Evolutionary conservation across 2,888 invertebrate species (phyloP).

Genomic region (Andrena flavipes): DNA sequence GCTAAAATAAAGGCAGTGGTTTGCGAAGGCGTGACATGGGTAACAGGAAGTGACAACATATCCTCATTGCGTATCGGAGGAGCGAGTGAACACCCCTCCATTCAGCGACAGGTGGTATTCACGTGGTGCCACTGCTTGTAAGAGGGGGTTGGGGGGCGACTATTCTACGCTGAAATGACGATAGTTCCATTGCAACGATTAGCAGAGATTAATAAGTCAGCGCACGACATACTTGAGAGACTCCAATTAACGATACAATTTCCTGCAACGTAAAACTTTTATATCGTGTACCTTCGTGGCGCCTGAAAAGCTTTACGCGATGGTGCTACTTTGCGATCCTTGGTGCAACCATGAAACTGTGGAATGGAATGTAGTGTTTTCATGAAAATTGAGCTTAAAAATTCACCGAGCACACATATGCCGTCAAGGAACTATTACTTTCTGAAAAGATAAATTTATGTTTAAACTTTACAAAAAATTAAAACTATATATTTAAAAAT

Average conservation of each 20-base stretch:
- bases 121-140: constrained; percentile 13
- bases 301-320: neutral
- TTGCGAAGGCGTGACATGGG: constrained; percentile 54
- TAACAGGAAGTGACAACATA: constrained; percentile 79
- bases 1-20: constrained; percentile 50
- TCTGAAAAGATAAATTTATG: no score
- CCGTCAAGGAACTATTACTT: no score
- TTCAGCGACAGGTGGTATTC: constrained; percentile 49
- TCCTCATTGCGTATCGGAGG: constrained; percentile 53
- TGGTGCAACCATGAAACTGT: no score
- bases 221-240: neutral
- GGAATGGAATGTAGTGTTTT: no score
- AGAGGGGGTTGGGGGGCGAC: neutral
- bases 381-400: no score
- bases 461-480: no score
- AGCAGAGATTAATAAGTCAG: constrained; percentile 1
- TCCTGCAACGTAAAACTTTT: neutral
- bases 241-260: neutral
- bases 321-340: no score
- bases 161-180: constrained; percentile 6
- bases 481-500: no score
- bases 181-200: neutral
- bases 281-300: neutral
- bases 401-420: no score
- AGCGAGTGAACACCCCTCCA: constrained; percentile 37